These are phyloP conservation scores for Drosophila nannoptera DNA, from an alignment of 1,140 invertebrate species.

Conservation along the genomic window DNA sequence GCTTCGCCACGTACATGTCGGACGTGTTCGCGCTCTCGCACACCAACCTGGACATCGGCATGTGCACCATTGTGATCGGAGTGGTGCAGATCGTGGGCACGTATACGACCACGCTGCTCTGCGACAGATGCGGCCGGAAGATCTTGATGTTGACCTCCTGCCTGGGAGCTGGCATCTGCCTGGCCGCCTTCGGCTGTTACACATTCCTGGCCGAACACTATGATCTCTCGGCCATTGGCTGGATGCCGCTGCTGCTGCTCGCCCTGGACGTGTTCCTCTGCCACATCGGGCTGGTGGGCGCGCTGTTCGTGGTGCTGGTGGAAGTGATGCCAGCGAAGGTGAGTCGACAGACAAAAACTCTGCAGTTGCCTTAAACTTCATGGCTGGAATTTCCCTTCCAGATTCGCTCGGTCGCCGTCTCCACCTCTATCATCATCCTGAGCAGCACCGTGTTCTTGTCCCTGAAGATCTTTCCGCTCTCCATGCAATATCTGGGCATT, in stretches of 20 bases:
- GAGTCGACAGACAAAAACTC: not conserved
- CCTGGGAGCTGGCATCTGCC: slow-evolving; percentile 36
- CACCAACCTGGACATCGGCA: slow-evolving; percentile 80
- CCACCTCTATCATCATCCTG: slow-evolving; percentile 51
- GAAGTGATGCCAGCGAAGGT: slow-evolving; percentile 67
- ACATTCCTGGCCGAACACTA: slow-evolving; percentile 25
- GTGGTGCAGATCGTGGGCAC: slow-evolving; percentile 79
- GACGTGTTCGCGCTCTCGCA: slow-evolving; percentile 84
- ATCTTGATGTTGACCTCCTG: slow-evolving; percentile 55
- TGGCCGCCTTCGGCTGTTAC: slow-evolving; percentile 45
- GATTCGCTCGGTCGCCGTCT: slow-evolving; percentile 59
- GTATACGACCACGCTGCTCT: slow-evolving; percentile 51
- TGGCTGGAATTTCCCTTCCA: slow-evolving; percentile 12
- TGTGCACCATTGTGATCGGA: slow-evolving; percentile 81
- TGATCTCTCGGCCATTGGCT: slow-evolving; percentile 43
- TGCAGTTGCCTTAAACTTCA: not conserved
- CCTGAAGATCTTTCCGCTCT: slow-evolving; percentile 65
- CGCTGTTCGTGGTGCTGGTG: slow-evolving; percentile 65
- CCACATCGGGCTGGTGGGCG: slow-evolving; percentile 64
- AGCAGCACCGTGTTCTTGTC: slow-evolving; percentile 55
- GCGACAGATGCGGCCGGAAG: slow-evolving; percentile 56
- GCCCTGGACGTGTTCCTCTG: slow-evolving; percentile 59
- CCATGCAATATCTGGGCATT: slow-evolving; percentile 43
- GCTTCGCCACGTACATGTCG: slow-evolving; percentile 57
- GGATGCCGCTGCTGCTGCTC: slow-evolving; percentile 62